Conservation (phyloP, 2,113 vertebrate species). For the Ascaphus truei region DNA sequence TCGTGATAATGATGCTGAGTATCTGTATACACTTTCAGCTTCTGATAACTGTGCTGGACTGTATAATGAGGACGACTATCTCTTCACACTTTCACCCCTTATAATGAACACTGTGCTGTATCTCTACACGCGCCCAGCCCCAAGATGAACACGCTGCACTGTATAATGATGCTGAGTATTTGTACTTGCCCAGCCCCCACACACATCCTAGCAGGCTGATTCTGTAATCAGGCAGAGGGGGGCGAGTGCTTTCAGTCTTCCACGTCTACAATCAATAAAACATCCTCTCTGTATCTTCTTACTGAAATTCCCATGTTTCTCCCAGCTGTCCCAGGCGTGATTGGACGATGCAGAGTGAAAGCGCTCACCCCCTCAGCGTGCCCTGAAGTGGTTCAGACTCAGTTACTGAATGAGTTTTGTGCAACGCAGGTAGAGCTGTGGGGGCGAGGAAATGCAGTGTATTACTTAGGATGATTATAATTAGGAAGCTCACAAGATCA, state of each 20-base stretch:
- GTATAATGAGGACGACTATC: no score
- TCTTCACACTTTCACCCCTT: no score
- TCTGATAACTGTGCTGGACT: no score
- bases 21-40: no score
- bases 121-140: no score
- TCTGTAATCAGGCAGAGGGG: neutral
- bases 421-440: no score
- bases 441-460: no score
- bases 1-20: no score
- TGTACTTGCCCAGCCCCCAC: slow-evolving; percentile 4
- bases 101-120: no score
- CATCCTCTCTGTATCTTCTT: slow-evolving; percentile 10
- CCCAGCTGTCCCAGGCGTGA: neutral
- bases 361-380: neutral
- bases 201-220: neutral
- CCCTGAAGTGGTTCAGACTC: neutral
- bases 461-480: no score
- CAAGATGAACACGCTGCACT: neutral
- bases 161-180: neutral
- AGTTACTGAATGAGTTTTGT: no score
- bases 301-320: neutral
- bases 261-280: slow-evolving; percentile 12
- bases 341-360: slow-evolving; percentile 4
- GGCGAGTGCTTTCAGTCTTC: slow-evolving; percentile 1
- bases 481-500: no score